Conservation (phyloP, 2,797 vertebrate species). For the Sebastiscus tertius region DNA sequence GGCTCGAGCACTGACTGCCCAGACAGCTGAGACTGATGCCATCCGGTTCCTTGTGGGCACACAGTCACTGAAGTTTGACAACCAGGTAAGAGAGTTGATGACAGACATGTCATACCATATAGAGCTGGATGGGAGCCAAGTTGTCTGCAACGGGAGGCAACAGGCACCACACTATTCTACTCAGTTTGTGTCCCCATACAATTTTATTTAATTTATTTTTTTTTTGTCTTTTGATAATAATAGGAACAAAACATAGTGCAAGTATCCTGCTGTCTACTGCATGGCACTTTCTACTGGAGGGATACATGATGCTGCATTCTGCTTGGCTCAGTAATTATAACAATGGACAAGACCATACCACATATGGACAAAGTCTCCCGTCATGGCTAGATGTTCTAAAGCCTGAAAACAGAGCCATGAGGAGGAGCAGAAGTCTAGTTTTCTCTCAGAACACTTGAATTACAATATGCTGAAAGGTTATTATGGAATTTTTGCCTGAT, state of each 20-base stretch:
- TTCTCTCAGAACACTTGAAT: no score
- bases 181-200: neutral
- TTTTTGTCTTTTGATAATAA: neutral
- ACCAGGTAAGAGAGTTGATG: slow-evolving; percentile 88
- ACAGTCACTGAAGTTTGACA: slow-evolving; percentile 97
- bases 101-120: no score
- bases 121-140: neutral
- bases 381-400: no score
- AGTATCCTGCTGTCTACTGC: neutral
- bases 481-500: no score
- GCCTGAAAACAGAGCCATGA: no score
- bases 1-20: slow-evolving; percentile 94
- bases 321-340: neutral
- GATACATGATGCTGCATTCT: neutral
- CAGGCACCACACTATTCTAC: neutral
- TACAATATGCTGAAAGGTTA: no score
- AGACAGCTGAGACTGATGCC: slow-evolving; percentile 95
- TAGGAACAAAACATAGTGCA: neutral
- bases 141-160: neutral
- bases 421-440: no score
- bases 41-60: slow-evolving; percentile 98
- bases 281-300: neutral
- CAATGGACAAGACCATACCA: neutral
- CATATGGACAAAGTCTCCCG: no score
- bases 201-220: no score